A percentile compares a stretch with the other conserved stretches of the same genome.
Evolutionary conservation across 2,888 invertebrate species (phyloP).

Genomic region (Campoplex nolae): DNA sequence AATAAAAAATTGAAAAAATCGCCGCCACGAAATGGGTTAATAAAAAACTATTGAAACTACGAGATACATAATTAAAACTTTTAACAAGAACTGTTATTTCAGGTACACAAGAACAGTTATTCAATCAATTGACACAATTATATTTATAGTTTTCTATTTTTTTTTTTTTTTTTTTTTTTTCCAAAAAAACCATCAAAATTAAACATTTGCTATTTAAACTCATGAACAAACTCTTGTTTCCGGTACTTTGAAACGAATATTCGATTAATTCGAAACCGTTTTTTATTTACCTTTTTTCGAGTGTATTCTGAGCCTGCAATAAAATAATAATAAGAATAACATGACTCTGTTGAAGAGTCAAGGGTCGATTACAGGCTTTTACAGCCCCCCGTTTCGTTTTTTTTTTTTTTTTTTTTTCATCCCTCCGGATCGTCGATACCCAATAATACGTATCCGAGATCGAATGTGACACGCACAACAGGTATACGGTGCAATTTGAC

Average conservation of each 20-base stretch:
- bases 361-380: background rate
- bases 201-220: background rate
- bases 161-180: background rate
- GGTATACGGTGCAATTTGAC: conserved; percentile 72
- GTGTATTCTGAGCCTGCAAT: background rate
- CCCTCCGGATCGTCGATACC: conserved; percentile 74
- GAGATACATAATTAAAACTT: background rate
- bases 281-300: background rate
- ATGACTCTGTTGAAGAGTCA: conserved; percentile 1
- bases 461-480: conserved; percentile 75
- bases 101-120: background rate
- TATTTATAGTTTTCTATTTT: background rate
- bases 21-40: background rate
- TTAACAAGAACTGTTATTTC: background rate
- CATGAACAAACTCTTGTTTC: background rate
- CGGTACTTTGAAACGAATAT: background rate
- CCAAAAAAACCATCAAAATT: background rate
- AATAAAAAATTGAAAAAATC: background rate
- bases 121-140: no score
- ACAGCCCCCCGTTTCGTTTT: background rate
- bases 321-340: background rate
- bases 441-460: conserved; percentile 74
- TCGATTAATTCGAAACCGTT: background rate
- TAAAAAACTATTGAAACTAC: background rate
- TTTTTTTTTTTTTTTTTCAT: conserved; percentile 6